These are phyloP conservation scores for Holothuria glaberrima DNA, from an alignment of 35 echinoderm and acorn worm genomes.

Conservation along the genomic window DNA sequence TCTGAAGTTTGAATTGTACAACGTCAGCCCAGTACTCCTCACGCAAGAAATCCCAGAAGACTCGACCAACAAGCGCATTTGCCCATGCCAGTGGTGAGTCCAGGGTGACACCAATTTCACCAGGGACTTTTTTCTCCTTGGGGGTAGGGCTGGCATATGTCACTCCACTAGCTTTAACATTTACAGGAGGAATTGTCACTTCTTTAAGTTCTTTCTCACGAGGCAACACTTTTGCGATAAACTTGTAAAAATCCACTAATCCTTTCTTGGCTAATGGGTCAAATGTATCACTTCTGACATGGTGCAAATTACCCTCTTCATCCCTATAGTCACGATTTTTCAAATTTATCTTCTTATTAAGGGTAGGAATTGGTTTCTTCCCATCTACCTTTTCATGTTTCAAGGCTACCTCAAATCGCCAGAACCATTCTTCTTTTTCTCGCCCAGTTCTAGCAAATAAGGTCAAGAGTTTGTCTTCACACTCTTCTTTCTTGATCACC, in stretches of 20 bases:
- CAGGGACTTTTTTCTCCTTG: conserved; percentile 32
- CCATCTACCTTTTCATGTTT: conserved; percentile 66
- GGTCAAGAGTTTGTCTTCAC: conserved; percentile 66
- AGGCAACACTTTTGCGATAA: conserved; percentile 90
- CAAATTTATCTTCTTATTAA: conserved; percentile 77
- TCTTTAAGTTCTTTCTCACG: conserved; percentile 91
- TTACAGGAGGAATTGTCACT: conserved; percentile 49
- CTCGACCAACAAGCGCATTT: conserved; percentile 79
- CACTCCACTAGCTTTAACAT: conserved; percentile 84
- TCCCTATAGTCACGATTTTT: conserved; percentile 77
- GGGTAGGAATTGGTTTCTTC: conserved; percentile 80
- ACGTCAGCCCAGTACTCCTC: conserved; percentile 86
- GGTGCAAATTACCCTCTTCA: conserved; percentile 55
- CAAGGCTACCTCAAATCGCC: conserved; percentile 88
- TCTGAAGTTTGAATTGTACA: conserved; percentile 85
- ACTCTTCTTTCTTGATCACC: conserved; percentile 86
- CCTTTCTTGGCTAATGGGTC: conserved; percentile 71
- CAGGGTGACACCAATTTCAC: conserved; percentile 10
- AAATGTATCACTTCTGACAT: conserved; percentile 62
- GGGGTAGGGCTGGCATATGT: conserved; percentile 82
- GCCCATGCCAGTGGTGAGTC: conserved; percentile 88
- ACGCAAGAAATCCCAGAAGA: conserved; percentile 96
- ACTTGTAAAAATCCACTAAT: conserved; percentile 85
- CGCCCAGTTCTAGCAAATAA: conserved; percentile 85
- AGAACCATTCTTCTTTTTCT: conserved; percentile 99